Conservation (phyloP, 2,888 invertebrate genomes). For the Trissoscelio sp. region DNA sequence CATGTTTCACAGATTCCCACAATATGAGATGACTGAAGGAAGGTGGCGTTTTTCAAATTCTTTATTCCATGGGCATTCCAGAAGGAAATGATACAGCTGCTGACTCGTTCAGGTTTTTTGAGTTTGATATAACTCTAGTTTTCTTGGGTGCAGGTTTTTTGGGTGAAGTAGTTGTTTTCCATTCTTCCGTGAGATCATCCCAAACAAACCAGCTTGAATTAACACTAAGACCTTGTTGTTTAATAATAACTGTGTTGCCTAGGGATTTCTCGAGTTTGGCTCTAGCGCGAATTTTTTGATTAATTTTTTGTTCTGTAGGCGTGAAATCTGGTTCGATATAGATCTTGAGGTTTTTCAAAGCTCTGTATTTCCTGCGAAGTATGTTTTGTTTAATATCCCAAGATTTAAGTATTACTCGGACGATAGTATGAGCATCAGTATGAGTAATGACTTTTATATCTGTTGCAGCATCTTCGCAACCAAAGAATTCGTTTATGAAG, state of each 20-base stretch:
- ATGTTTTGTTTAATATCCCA: conserved; percentile 8
- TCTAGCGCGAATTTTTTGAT: conserved; percentile 19
- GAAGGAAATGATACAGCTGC: conserved; percentile 8
- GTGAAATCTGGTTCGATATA: conserved; percentile 38
- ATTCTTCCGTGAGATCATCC: too few species aligned
- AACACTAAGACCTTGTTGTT: not conserved
- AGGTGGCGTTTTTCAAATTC: conserved; percentile 4
- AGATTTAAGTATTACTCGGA: not conserved
- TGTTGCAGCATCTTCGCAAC: not conserved
- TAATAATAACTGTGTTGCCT: not conserved
- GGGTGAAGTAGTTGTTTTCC: too few species aligned
- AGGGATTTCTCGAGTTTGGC: not conserved
- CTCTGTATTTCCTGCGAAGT: not conserved
- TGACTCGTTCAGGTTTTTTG: conserved; percentile 4
- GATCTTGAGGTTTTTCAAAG: not conserved
- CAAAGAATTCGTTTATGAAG: not conserved
- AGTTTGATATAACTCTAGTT: too few species aligned
- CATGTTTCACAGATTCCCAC: conserved; percentile 29
- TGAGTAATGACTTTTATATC: not conserved
- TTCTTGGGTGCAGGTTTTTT: too few species aligned
- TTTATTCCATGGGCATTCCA: conserved; percentile 16
- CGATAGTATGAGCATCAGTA: not conserved
- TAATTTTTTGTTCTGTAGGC: not conserved
- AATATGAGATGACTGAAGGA: conserved; percentile 4
- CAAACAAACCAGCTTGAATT: too few species aligned